Base-by-base conservation (phyloP, 2,113 vertebrate species). In the Centropus unirufus region DNA sequence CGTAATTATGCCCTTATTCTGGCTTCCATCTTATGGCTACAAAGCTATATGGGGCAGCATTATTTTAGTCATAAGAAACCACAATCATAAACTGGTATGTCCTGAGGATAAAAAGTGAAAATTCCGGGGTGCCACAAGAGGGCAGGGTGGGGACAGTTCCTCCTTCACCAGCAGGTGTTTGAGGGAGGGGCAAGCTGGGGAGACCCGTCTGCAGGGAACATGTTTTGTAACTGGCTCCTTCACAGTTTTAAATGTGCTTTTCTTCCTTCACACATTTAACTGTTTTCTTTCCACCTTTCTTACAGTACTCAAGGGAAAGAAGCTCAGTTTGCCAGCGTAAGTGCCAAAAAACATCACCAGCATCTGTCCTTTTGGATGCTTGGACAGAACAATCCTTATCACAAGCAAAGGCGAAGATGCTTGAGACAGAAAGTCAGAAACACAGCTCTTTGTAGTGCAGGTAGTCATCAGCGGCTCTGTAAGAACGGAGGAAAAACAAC, bases 261-360 rank as follows among this genome's bases (percentile, higher is more conserved):
- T 68, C 34, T 19, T 39, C 5, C 36, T 5, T 59, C 32, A 12
- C 11, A 8, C 1, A 51, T 68, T 39, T 95, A 47, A 90, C 34
- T 77, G 8, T 55, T 80, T 22, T 16, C 51, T 87, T 86, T 75
- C 61, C 29, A 70, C 2, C 23, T 69, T 78, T 55, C 44, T 87
- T 94, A 49, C 94, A 99, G 99, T 99, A 74, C 98, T 99, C 97
- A 99, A 99, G 98, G 99, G 99, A 97, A 99, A 99, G 99, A 99
- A 99, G 98, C 98, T 99, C 97, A 99, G 99, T 98, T 98, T 99
- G 98, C 99, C 99, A 97, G 99, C 99, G 7, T 99, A 99, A 99
- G 98, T 98, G 98, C 98, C 98, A 98, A 98, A 98, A 98, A 95
- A 90, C 12, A 87, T 93, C 97, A 90, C 92, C 97, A 97, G 98